Evolutionary conservation across 2,113 vertebrate genomes (phyloP).

Genomic region (Rhadina sibilatrix): DNA sequence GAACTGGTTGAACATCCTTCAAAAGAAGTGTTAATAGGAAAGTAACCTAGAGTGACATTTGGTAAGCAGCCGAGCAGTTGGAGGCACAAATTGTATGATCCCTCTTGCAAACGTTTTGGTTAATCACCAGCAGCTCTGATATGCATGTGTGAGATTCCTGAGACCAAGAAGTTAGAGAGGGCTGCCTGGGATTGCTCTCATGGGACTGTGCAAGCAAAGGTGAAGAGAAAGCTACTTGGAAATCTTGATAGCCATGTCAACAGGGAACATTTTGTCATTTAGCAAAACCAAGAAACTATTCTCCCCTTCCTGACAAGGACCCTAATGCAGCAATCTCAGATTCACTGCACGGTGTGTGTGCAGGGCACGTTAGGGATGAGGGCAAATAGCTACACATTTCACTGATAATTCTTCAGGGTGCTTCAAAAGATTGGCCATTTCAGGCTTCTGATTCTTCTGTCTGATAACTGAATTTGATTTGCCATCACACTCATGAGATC

Average conservation of each 20-base stretch:
- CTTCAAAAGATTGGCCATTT: not conserved
- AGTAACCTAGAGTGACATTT: not conserved
- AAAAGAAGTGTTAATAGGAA: not conserved
- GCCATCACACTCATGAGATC: not conserved
- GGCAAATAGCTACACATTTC: not conserved
- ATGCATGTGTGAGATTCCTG: not conserved
- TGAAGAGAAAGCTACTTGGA: not conserved
- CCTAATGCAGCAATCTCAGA: not conserved
- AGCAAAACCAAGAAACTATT: not conserved
- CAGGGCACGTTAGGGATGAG: not conserved
- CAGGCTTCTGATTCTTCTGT: not conserved
- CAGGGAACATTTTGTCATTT: not conserved
- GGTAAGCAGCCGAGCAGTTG: not conserved
- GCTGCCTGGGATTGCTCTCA: not conserved
- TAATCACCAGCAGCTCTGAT: not conserved
- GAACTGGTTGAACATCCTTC: not conserved
- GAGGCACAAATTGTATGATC: not conserved
- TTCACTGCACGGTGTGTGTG: not conserved
- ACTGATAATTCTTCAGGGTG: not conserved
- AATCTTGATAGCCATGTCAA: not conserved
- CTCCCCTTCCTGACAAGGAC: not conserved
- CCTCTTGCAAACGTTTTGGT: not conserved
- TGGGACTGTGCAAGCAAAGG: rapidly evolving
- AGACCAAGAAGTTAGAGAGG: not conserved
- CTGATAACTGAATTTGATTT: not conserved